These are phyloP conservation scores for Ascidia mentula DNA, from an alignment of 23 tunicate genomes.

Conservation along the genomic window DNA sequence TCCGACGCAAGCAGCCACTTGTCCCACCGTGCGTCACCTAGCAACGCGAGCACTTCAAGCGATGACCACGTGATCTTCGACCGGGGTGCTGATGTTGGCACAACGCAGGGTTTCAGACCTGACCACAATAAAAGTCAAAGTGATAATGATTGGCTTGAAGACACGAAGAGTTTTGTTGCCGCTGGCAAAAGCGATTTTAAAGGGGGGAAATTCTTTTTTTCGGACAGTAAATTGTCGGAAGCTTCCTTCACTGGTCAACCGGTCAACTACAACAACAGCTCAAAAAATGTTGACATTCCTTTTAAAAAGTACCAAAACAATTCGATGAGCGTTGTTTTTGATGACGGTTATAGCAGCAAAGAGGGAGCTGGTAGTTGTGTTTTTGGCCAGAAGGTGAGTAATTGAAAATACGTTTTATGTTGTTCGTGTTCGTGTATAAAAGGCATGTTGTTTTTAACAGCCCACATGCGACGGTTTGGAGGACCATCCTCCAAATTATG, in stretches of 20 bases:
- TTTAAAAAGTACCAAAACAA: conserved; percentile 49
- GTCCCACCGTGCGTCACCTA: neutral
- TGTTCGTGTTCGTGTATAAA: neutral
- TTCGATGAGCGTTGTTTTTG: conserved; percentile 71
- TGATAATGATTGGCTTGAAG: neutral
- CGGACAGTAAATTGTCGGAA: conserved; percentile 1
- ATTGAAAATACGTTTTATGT: neutral
- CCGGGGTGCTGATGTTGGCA: neutral
- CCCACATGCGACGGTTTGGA: neutral
- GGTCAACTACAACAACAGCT: neutral
- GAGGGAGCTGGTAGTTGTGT: neutral
- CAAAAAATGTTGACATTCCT: conserved; percentile 18
- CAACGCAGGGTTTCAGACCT: neutral
- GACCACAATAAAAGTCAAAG: neutral
- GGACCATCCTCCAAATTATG: neutral
- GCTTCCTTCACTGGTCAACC: neutral
- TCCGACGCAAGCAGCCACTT: neutral
- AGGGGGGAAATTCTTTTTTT: conserved; percentile 37
- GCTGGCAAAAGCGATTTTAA: neutral
- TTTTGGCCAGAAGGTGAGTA: neutral
- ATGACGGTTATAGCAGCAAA: conserved; percentile 15
- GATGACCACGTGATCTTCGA: neutral
- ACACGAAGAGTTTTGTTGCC: neutral
- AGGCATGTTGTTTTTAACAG: neutral
- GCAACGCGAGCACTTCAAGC: neutral